A percentile compares a stretch with the other conserved stretches of the same genome.
Evolutionary conservation across 2,888 invertebrate species (phyloP).

Genomic region (Leucophora obtusa): DNA sequence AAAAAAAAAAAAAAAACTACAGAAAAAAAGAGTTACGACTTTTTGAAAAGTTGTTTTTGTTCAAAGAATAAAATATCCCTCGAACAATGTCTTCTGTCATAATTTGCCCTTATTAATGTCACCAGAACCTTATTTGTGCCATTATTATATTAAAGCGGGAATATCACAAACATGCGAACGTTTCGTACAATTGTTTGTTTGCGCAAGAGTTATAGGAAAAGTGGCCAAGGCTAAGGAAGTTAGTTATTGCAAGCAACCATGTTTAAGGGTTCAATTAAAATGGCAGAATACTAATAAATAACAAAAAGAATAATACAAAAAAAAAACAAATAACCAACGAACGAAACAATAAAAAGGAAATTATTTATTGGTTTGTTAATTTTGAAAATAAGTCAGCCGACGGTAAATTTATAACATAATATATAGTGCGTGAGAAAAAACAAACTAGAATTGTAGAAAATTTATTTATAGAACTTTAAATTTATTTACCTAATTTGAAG

Average conservation of each 20-base stretch:
- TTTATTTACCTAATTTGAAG: neutral
- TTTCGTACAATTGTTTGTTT: conserved; percentile 25
- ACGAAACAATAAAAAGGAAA: conserved; percentile 44
- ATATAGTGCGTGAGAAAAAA: conserved; percentile 38
- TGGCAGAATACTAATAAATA: conserved; percentile 58
- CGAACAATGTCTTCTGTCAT: conserved; percentile 63
- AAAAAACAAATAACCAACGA: conserved; percentile 30
- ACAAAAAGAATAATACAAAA: conserved; percentile 22
- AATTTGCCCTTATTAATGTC: conserved; percentile 68
- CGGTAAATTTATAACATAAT: conserved; percentile 14
- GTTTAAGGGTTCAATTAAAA: conserved; percentile 63
- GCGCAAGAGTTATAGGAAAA: conserved; percentile 49
- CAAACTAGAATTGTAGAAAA: neutral
- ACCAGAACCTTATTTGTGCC: conserved; percentile 56
- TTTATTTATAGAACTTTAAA: neutral
- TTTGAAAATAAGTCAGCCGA: conserved; percentile 2
- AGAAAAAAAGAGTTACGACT: conserved; percentile 54
- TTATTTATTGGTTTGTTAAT: conserved; percentile 56
- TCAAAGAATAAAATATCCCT: conserved; percentile 44
- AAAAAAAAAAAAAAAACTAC: conserved; percentile 30
- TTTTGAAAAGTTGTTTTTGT: conserved; percentile 50
- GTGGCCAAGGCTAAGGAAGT: conserved; percentile 51
- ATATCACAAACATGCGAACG: conserved; percentile 23
- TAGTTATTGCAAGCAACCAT: conserved; percentile 45
- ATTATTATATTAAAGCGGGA: conserved; percentile 35